A percentile compares a stretch with the other conserved stretches of the same genome.
These are phyloP conservation scores for Panthera uncia DNA, from an alignment of 2,113 vertebrate genomes.

Conservation along the genomic window DNA sequence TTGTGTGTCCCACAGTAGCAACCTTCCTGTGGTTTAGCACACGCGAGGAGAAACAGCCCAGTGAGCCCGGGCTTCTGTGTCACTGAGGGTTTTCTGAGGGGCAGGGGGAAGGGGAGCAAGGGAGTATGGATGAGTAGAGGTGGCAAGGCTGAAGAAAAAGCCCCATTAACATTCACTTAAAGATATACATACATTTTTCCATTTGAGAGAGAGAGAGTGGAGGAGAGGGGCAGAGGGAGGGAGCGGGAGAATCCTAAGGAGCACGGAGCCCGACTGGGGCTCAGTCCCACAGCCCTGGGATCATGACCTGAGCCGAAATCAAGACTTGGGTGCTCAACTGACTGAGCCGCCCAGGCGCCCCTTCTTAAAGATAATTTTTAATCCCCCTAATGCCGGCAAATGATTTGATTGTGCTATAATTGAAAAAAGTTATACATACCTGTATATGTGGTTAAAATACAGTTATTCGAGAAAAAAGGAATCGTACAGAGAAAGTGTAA, in stretches of 20 bases:
- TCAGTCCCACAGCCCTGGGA: too few relatives aligned
- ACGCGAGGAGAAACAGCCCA: not conserved
- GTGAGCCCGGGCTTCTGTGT: not conserved
- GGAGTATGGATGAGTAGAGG: not conserved
- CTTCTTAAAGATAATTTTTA: not conserved
- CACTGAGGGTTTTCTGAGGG: not conserved
- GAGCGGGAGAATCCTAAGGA: too few relatives aligned
- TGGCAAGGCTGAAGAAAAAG: not conserved
- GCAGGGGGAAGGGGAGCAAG: accelerated
- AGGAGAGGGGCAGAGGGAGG: too few relatives aligned
- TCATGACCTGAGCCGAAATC: too few relatives aligned
- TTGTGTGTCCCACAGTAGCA: not conserved
- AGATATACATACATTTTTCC: not conserved
- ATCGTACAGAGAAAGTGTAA: not conserved
- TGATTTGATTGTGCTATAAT: not conserved
- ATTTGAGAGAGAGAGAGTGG: too few relatives aligned
- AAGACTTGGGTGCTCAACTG: too few relatives aligned
- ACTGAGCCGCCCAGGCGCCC: too few relatives aligned
- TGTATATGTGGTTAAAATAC: not conserved
- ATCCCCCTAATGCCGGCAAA: not conserved
- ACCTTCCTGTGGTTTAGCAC: not conserved
- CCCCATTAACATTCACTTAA: not conserved
- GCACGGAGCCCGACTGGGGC: too few relatives aligned
- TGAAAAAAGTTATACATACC: not conserved
- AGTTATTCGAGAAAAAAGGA: not conserved